These are phyloP conservation scores for Limulus polyphemus DNA, from an alignment of 2,888 invertebrate species.

Conservation along the genomic window DNA sequence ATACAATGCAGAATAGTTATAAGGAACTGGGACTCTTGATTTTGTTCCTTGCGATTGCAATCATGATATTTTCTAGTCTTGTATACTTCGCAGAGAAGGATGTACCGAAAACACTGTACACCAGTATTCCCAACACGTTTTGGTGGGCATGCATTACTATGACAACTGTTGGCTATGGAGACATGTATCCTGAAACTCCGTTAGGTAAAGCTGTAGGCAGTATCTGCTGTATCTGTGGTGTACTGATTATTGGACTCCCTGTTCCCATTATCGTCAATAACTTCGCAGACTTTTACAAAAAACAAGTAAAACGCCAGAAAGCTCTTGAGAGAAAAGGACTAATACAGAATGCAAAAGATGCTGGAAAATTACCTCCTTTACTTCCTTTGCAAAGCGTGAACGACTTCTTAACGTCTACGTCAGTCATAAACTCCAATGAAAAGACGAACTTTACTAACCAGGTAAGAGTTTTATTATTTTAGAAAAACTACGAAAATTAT, in stretches of 20 bases:
- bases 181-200: conserved; percentile 90
- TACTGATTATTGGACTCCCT: conserved; percentile 99
- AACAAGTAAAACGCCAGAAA: conserved; percentile 98
- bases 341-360: conserved; percentile 87
- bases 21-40: conserved; percentile 96
- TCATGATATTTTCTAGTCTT: conserved; percentile 95
- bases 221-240: conserved; percentile 99
- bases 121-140: conserved; percentile 98
- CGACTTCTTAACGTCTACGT: conserved; percentile 95
- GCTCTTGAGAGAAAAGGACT: conserved; percentile 94
- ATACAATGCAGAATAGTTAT: conserved; percentile 94
- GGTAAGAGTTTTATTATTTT: too few relatives aligned
- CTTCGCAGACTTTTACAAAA: conserved; percentile 99
- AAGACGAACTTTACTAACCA: too few relatives aligned
- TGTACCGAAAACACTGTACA: conserved; percentile 87
- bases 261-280: conserved; percentile 99
- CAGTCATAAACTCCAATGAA: conserved; percentile 4
- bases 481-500: too few relatives aligned
- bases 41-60: conserved; percentile 98
- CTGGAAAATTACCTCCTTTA: conserved; percentile 95
- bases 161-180: conserved; percentile 97
- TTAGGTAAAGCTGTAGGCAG: conserved; percentile 99
- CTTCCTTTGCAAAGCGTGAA: conserved; percentile 97
- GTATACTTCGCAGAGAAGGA: conserved; percentile 99
- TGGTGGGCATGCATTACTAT: conserved; percentile 99